Base-by-base conservation (phyloP, 2,888 invertebrate genomes). In the Drosophila koepferae region DNA sequence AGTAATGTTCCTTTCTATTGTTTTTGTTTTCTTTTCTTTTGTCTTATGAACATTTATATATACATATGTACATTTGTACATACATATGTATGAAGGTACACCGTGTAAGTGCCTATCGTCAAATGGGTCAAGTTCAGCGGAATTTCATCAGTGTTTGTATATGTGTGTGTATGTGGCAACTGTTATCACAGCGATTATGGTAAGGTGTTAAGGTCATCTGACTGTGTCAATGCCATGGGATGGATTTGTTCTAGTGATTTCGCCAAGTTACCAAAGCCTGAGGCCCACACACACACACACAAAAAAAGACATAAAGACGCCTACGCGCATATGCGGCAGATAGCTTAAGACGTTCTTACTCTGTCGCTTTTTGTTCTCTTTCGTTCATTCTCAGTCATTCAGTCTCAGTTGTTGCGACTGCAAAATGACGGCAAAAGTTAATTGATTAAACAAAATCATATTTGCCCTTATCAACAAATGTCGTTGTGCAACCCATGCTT, bases 381-480 rank as follows among this genome's bases (percentile, higher is more conserved):
- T 41, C 8, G 41, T n/a, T 20, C 23, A 23, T 23, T 23, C 23
- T 23, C 23, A 4, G 44, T 5, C 20, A 23, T 23, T 44, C 23
- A 23, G 20, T 44, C 44, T 23, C 14, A 14, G 44, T 44, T 9
- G 41, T 38, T 36, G 43, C 18, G 14, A 43, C 56, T 38, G 31
- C 34, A 54, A 31, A 23, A 14, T 49, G 10, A 31, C 31, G 44
- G 9, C 53, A 67, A 43, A 18, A 63, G 51, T 53, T 56, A 71
- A 77, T 78, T 77, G 74, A 77, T 77, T 77, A 66, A 77, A 77
- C 74, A 78, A 78, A 71, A 67, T 63, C 38, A 55, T 78, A 65
- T 60, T 78, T 65, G 53, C 10, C 43, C 48, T 79, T 79, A 79
- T 78, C 79, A 75, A 70, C 62, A 75, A 53, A 54, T 61, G 34